Conservation (phyloP, 2,113 vertebrate species). For the Colossoma macropomum region DNA sequence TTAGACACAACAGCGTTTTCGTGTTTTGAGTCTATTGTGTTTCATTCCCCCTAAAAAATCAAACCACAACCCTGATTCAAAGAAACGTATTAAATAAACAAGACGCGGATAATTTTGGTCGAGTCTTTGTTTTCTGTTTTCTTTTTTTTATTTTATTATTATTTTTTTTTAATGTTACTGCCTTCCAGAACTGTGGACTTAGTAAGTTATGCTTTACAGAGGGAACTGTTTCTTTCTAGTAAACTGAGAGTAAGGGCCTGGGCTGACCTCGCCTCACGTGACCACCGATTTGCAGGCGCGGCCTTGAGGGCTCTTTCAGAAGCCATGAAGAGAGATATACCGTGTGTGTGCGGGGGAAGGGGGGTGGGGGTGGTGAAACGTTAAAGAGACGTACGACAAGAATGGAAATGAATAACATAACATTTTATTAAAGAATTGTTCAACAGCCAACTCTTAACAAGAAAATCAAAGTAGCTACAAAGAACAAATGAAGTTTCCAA, state of each 20-base stretch:
- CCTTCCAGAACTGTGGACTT: neutral
- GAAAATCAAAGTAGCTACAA: conserved; percentile 91
- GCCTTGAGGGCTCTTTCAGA: conserved; percentile 50
- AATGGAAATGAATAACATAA: conserved; percentile 88
- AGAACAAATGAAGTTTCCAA: conserved; percentile 89
- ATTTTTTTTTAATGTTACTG: neutral
- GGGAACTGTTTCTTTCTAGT: neutral
- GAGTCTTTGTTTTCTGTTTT: neutral
- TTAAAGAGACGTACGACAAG: conserved; percentile 71
- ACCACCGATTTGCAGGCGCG: conserved; percentile 47
- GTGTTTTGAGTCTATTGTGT: neutral
- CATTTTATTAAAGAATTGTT: conserved; percentile 98
- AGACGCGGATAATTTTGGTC: neutral
- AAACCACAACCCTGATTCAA: neutral
- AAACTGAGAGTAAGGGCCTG: conserved; percentile 16
- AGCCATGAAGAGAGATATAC: conserved; percentile 46
- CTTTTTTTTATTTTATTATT: neutral
- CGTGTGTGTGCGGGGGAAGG: conserved; percentile 25
- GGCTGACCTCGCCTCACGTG: conserved; percentile 75
- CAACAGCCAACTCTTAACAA: conserved; percentile 92
- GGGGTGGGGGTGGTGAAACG: neutral
- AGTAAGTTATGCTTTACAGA: neutral
- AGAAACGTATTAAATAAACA: neutral
- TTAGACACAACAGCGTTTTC: neutral
- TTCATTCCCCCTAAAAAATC: neutral